Evolutionary conservation across 2,888 invertebrate species (phyloP).

Genomic region (Sphecodes monilicornis): DNA sequence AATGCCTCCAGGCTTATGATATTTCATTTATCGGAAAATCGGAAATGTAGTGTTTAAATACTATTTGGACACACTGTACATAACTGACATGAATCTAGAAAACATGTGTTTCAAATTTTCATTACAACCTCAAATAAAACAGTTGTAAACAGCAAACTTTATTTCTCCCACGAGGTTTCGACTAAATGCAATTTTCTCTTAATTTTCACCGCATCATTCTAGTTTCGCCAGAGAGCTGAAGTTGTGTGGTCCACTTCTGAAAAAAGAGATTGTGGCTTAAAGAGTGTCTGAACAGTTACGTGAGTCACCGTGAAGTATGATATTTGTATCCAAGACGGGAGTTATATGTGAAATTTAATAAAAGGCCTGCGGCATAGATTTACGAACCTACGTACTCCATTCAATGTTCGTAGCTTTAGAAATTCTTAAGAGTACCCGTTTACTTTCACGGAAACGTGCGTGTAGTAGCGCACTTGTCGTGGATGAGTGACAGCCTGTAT

Average conservation of each 20-base stretch:
- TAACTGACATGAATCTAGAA: no score
- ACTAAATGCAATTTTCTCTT: background rate
- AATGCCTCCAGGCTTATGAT: no score
- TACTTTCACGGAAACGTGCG: constrained; percentile 4
- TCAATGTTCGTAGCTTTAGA: background rate
- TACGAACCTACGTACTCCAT: background rate
- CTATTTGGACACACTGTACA: no score
- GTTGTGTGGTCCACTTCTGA: background rate
- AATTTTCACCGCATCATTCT: background rate
- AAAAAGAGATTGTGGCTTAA: background rate
- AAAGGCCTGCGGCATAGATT: background rate
- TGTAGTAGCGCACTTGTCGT: background rate
- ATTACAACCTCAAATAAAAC: background rate
- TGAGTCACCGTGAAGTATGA: background rate
- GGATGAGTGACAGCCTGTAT: constrained; percentile 14
- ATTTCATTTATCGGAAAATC: no score
- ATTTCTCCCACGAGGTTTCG: no score
- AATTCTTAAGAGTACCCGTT: background rate
- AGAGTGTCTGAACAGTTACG: background rate
- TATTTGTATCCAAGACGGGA: background rate
- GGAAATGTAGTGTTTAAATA: no score
- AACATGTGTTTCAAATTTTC: no score
- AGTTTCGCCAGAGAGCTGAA: no score
- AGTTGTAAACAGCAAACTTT: background rate
- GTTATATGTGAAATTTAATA: background rate